Percentiles rank a stretch among this genome's conserved stretches.
phyloP scores from a whole-genome alignment of 1,140 invertebrate species.

The Zaprionus kolodkinae region DNA sequence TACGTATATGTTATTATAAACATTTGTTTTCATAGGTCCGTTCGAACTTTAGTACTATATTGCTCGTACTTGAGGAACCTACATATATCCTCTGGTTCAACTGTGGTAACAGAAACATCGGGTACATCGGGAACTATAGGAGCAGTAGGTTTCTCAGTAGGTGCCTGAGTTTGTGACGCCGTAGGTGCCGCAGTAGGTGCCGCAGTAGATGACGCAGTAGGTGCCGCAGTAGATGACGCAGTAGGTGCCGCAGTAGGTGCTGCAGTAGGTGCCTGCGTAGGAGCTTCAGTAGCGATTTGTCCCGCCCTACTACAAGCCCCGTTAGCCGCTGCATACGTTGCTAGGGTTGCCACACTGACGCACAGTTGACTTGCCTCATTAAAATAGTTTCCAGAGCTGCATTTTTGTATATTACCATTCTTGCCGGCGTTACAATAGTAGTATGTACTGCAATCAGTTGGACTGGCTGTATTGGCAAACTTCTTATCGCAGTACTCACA shows the following conservation, averaged over 20 bases:
- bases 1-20: too few species aligned
- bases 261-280: neutral
- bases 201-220: neutral
- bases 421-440: slow-evolving; percentile 42
- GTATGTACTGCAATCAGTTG: slow-evolving; percentile 32
- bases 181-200: neutral
- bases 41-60: neutral
- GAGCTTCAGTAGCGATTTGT: neutral
- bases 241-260: neutral
- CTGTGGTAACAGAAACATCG: neutral
- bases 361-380: slow-evolving; percentile 42
- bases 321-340: neutral
- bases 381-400: slow-evolving; percentile 12
- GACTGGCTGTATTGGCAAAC: slow-evolving; percentile 52
- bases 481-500: slow-evolving; percentile 24
- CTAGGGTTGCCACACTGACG: neutral
- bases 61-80: neutral
- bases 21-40: too few species aligned
- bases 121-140: neutral
- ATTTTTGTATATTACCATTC: fast-evolving
- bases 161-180: neutral
- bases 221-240: neutral
- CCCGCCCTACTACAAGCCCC: neutral
- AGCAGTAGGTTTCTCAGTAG: neutral
- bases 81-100: neutral